Percentiles rank a stretch among this genome's conserved stretches.
Evolutionary conservation across 2,888 invertebrate species (phyloP).

Genomic region (Pandemis heparana): DNA sequence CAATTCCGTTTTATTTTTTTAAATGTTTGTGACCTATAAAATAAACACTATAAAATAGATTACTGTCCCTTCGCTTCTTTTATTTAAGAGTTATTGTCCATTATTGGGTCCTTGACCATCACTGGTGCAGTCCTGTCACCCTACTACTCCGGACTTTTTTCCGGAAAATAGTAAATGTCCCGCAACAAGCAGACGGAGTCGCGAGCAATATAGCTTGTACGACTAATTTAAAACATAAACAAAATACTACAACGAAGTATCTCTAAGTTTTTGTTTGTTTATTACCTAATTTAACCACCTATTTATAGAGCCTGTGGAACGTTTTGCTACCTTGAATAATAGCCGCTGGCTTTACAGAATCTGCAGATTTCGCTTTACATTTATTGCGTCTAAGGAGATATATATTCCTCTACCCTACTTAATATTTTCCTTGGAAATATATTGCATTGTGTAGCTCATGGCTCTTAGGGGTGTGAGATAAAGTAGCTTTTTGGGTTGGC

Average conservation of each 20-base stretch:
- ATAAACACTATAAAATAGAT: too few species aligned
- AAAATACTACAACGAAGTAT: background rate
- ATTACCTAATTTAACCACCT: background rate
- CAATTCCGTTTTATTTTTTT: too few species aligned
- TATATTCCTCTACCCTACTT: constrained; percentile 36
- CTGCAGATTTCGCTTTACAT: constrained; percentile 41
- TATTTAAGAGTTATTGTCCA: too few species aligned
- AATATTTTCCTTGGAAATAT: constrained; percentile 38
- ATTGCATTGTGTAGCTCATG: constrained; percentile 14
- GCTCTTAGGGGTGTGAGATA: background rate
- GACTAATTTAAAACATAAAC: background rate
- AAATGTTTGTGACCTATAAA: too few species aligned
- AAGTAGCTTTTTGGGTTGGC: background rate
- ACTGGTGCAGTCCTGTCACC: too few species aligned
- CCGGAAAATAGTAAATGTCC: too few species aligned
- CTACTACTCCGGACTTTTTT: too few species aligned
- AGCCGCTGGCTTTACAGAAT: constrained; percentile 31
- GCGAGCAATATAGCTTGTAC: too few species aligned
- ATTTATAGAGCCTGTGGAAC: background rate
- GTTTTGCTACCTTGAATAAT: constrained; percentile 29
- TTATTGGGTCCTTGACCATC: too few species aligned
- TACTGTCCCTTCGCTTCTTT: too few species aligned
- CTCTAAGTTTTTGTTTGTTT: background rate
- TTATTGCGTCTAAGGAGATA: constrained; percentile 41
- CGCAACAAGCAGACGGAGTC: too few species aligned